These are phyloP conservation scores for Xiphorhynchus elegans DNA, from an alignment of 2,113 vertebrate genomes.

Conservation along the genomic window DNA sequence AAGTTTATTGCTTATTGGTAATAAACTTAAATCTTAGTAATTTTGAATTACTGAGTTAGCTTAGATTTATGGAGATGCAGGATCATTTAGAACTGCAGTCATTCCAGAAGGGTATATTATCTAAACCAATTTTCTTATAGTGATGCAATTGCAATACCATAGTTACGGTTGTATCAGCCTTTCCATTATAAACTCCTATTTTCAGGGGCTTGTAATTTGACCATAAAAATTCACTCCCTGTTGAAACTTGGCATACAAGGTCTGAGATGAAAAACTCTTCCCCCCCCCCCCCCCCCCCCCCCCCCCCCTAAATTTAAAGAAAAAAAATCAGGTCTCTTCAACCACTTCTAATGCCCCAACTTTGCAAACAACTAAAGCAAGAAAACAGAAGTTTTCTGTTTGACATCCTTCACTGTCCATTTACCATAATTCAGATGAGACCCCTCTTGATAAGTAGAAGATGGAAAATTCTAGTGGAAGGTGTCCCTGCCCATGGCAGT, in stretches of 20 bases:
- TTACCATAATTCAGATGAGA: not conserved
- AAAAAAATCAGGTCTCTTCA: not conserved
- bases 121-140: constrained; percentile 81
- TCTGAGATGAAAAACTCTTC: constrained; percentile 41
- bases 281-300: too few relatives aligned
- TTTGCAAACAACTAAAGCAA: not conserved
- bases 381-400: not conserved
- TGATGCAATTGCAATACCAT: constrained; percentile 73
- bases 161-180: constrained; percentile 76
- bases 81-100: constrained; percentile 77
- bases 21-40: constrained; percentile 81
- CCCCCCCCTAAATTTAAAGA: not conserved
- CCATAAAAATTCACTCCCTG: constrained; percentile 80
- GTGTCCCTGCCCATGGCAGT: not conserved
- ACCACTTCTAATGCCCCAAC: not conserved
- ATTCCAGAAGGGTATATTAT: constrained; percentile 81
- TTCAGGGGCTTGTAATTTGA: constrained; percentile 79
- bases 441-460: not conserved
- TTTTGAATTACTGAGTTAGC: constrained; percentile 84
- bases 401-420: not conserved
- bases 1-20: constrained; percentile 82
- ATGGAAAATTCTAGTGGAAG: not conserved
- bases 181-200: constrained; percentile 81
- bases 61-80: constrained; percentile 80
- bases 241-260: constrained; percentile 65